Evolutionary conservation across 2,888 invertebrate genomes (phyloP), one percentile per base, ranked within the genome.

Genomic region (Heliconius erato): DNA sequence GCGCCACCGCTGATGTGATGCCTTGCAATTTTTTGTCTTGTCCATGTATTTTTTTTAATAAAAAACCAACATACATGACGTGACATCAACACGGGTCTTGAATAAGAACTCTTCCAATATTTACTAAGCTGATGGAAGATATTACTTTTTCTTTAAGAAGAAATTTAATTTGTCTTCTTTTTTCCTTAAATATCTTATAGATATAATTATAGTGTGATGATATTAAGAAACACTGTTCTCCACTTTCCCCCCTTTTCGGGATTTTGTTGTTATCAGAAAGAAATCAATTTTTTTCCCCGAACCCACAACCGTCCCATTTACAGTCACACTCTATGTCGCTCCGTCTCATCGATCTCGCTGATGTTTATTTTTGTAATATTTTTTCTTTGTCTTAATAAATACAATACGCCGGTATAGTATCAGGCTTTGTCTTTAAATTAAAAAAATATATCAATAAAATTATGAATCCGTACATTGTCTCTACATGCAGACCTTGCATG

Each of bases 1-100:
- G 87, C 87, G 86, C 87, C 87, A 84, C 40, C 82, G 83, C 69
- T 40, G 68, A 65, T 23, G 78, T 54, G 35, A 19, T 35, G 74
- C 49, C 32, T 77, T 76, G 83, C 76, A 32, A 80, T 82, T 82
- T 82, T 78, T 76, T 79, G 28, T 2, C 49, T n/a, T 16, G 6
- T 69, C 14, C 49, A 65, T 54, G n/a, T 71, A 5, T 28, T n/a
- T 49, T 28, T 74, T n/a, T 76, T 59, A 19, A 1, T 7, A 11
- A 32, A 32, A 32, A 72, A 44, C 26, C 23, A 11, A 35, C 12
- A 2, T 7, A 28, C n/a, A 72, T 26, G 71, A 79, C 69, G 32
- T 35, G 72, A 72, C 65, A 44, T 49, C 40, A 28, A 72, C 72
- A 35, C 32, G 63, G 44, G 63, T 81, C 79, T 65, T 83, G 76